Percentiles rank a stretch among this genome's conserved stretches.
These are phyloP conservation scores for Coccyzus lansbergi DNA, from an alignment of 2,797 vertebrate genomes.

Conservation along the genomic window DNA sequence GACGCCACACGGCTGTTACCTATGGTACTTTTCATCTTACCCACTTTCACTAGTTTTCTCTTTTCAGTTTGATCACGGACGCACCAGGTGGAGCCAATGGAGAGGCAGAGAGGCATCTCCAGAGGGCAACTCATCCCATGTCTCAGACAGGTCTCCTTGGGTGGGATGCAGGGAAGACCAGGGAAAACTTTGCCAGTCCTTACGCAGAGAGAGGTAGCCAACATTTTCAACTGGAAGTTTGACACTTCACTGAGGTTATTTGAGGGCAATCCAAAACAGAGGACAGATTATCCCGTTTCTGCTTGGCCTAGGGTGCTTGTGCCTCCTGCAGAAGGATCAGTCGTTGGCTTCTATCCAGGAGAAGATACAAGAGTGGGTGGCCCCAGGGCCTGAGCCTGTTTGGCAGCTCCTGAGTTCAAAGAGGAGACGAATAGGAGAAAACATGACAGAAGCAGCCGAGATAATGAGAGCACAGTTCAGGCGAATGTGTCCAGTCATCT, in stretches of 20 bases:
- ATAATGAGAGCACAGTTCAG: slow-evolving; percentile 43
- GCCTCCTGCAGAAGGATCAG: not conserved
- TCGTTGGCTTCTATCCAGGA: not conserved
- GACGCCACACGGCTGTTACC: not conserved
- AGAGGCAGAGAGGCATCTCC: not conserved
- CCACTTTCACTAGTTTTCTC: not conserved
- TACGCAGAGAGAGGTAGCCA: not conserved
- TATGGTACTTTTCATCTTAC: not conserved
- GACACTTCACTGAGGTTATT: not conserved
- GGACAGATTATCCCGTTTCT: slow-evolving; percentile 11
- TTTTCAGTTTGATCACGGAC: not conserved
- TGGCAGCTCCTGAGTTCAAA: not conserved
- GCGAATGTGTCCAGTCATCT: not conserved
- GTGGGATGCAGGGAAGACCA: not conserved
- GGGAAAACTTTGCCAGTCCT: not conserved
- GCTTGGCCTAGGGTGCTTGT: not conserved
- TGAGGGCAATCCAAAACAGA: not conserved
- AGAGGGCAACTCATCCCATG: not conserved
- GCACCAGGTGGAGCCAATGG: not conserved
- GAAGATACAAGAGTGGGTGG: not conserved
- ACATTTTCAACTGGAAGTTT: not conserved
- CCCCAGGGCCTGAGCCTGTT: not conserved
- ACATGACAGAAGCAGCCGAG: not conserved
- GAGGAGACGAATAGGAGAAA: slow-evolving; percentile 21
- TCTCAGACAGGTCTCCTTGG: not conserved